Conservation (phyloP, 1,140 invertebrate species). For the Lamellibrachia luymesi region DNA sequence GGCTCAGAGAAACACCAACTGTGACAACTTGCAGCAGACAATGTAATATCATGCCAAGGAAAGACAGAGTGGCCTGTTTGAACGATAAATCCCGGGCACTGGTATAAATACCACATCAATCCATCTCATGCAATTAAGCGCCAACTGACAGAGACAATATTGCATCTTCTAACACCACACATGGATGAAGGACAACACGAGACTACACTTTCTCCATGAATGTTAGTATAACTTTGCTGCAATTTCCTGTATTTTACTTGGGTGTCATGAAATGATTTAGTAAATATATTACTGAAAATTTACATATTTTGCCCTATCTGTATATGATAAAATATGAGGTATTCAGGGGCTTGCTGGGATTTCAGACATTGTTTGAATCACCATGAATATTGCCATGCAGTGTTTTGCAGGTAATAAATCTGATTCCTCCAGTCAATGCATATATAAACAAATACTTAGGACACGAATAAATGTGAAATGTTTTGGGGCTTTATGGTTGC, state of each 20-base stretch:
- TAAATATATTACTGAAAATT: no score
- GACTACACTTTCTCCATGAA: background rate
- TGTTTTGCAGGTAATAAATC: no score
- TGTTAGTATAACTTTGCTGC: background rate
- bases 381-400: no score
- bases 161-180: background rate
- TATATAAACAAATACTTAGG: no score
- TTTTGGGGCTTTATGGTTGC: no score
- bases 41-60: background rate
- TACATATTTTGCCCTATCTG: no score
- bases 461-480: no score
- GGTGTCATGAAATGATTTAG: background rate
- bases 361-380: no score
- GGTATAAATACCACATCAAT: background rate
- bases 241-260: background rate
- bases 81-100: background rate
- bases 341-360: no score
- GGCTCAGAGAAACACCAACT: background rate
- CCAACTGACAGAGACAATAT: background rate
- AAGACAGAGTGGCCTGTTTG: background rate
- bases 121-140: background rate
- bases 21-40: background rate
- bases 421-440: no score
- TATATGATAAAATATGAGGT: no score
- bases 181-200: background rate